Percentiles rank a stretch among this genome's conserved stretches.
phyloP scores from a whole-genome alignment of 2,797 vertebrate species.

The Molossus molossus region DNA sequence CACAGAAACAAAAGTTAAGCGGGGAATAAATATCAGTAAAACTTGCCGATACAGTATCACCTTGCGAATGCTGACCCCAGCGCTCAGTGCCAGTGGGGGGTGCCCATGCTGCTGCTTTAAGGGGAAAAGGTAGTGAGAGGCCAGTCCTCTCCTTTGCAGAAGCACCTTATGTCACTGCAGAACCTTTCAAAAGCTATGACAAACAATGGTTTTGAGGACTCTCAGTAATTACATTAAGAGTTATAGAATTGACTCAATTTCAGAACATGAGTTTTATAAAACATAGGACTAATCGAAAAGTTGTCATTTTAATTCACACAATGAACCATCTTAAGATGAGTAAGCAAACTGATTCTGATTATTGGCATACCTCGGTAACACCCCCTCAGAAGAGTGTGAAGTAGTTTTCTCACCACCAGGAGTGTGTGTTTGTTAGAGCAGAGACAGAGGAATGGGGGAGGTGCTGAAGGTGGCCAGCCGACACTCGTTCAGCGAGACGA shows the following conservation, averaged over 20 bases:
- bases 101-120: background rate
- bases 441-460: background rate
- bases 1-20: background rate
- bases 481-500: background rate
- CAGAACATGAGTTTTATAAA: slow-evolving; percentile 1
- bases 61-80: background rate
- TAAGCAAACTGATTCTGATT: slow-evolving; percentile 35
- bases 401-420: background rate
- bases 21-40: background rate
- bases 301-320: slow-evolving; percentile 5
- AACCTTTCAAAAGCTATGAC: background rate
- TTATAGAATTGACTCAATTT: slow-evolving; percentile 14
- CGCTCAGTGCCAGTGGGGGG: background rate
- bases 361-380: background rate
- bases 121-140: background rate
- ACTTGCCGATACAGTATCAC: background rate
- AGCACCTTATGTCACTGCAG: background rate
- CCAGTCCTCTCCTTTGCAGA: slow-evolving; percentile 7
- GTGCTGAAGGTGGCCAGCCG: background rate
- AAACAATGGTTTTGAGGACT: background rate
- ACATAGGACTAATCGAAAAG: background rate
- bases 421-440: background rate
- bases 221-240: slow-evolving; percentile 6
- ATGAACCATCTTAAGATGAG: slow-evolving; percentile 45
- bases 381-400: slow-evolving; percentile 20